Evolutionary conservation across 2,113 vertebrate genomes (phyloP).

Genomic region (Opisthocomus hoazin): DNA sequence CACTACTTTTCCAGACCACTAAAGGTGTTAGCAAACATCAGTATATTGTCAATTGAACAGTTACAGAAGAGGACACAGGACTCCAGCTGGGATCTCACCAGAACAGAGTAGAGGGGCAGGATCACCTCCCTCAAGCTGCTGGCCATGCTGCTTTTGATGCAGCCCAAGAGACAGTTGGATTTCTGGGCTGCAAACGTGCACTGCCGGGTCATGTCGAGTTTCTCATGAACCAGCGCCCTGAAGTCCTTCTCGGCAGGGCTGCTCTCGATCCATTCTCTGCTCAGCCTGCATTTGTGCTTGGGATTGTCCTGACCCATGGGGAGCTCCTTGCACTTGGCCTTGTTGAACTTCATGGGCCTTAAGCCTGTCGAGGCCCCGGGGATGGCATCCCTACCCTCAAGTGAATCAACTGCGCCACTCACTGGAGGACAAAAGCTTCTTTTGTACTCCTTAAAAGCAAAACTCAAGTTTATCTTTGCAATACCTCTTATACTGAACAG

Average conservation of each 20-base stretch:
- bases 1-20: neutral
- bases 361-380: too few species aligned
- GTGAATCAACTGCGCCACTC: neutral
- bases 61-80: neutral
- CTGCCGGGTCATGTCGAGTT: neutral
- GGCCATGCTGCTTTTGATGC: neutral
- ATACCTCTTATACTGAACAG: neutral
- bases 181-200: neutral
- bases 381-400: neutral
- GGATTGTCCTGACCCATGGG: rapidly evolving
- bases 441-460: neutral
- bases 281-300: rapidly evolving
- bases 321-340: neutral
- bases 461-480: neutral
- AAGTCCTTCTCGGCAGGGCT: neutral
- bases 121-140: neutral
- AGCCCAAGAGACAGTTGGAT: too few species aligned
- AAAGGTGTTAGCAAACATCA: neutral
- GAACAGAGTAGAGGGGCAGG: neutral
- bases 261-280: rapidly evolving
- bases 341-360: neutral
- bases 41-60: neutral
- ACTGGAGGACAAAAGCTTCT: neutral
- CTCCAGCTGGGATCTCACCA: neutral
- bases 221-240: neutral